phyloP scores from a whole-genome alignment of 1,140 invertebrate species.

The Bradynema listronoti region DNA sequence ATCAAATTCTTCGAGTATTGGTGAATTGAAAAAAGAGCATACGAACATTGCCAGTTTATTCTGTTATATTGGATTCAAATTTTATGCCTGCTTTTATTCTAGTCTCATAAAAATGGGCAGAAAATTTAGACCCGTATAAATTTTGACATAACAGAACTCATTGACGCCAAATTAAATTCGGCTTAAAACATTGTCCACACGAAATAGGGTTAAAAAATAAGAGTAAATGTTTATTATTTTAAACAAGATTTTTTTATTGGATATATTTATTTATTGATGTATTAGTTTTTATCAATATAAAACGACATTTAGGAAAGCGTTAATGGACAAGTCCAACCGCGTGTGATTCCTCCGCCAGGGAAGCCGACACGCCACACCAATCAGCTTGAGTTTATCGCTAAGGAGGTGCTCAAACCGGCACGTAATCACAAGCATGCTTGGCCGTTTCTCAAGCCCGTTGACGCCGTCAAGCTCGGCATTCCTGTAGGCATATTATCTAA shows the following conservation, averaged over 20 bases:
- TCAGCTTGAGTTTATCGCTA: conserved; percentile 85
- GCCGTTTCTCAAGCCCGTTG: conserved; percentile 95
- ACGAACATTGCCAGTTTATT: neutral
- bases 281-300: conserved; percentile 9
- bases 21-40: neutral
- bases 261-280: neutral
- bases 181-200: neutral
- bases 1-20: too few species aligned
- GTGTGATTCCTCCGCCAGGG: conserved; percentile 69
- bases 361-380: conserved; percentile 81
- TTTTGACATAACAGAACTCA: neutral
- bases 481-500: conserved; percentile 66
- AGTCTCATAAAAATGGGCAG: too few species aligned
- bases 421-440: conserved; percentile 97
- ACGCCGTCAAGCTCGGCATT: conserved; percentile 86
- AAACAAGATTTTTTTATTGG: neutral
- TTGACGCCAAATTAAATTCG: too few species aligned
- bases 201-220: neutral
- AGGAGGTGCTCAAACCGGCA: conserved; percentile 85
- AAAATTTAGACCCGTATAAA: too few species aligned
- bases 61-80: too few species aligned
- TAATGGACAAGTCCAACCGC: conserved; percentile 63
- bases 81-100: too few species aligned
- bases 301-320: conserved; percentile 39
- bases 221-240: neutral